Base-by-base conservation (phyloP, 2,797 vertebrate genomes). In the Pseudochirops cupreus region DNA sequence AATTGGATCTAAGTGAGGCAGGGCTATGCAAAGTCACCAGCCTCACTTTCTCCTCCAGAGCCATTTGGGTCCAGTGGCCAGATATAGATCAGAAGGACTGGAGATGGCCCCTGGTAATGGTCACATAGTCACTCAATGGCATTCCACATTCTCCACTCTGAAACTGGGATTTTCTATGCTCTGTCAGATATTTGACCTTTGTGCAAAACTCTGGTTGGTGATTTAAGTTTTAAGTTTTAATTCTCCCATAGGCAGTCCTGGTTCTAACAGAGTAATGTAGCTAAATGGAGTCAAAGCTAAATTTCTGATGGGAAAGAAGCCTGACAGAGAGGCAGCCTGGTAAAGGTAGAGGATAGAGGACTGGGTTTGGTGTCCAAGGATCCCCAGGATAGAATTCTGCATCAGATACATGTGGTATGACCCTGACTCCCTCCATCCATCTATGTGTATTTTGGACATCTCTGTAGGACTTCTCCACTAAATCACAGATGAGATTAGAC, bases 141-240 rank as follows among this genome's bases (percentile, higher is more conserved):
- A 29, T 54, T 52, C 50, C 31, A 52, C 87, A 50, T 1, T 92
- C 82, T 92, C 56, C 55, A 26, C 74, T 62, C 31, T 0, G 10
- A 52, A 7, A 24, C 54, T 91, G 56, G 57, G 29, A 26, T 93
- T 26, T 58, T 31, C n/a, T 53, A 0, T 33, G 12, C 91, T 67
- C 93, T 94, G 57, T 91, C n/a, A 93, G 58, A n/a, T 53, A 93
- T 59, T 46, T 4, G 91, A 55, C 13, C 50, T 96, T 90, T 67
- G 16, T 18, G 90, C 56, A 39, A 14, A 53, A 91, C 74, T 1
- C 31, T 12, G 3, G n/a, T 39, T 87, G n/a, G 3, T 87, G 39
- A 87, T 50, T 50, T 28, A 87, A 87, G 24, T 87, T 50, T 50
- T 28, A 87, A 87, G 24, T 87, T 46, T 87, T 28, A 46, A 50